Evolutionary conservation across 2,888 invertebrate species (phyloP).

Genomic region (Chloroclysta siterata): DNA sequence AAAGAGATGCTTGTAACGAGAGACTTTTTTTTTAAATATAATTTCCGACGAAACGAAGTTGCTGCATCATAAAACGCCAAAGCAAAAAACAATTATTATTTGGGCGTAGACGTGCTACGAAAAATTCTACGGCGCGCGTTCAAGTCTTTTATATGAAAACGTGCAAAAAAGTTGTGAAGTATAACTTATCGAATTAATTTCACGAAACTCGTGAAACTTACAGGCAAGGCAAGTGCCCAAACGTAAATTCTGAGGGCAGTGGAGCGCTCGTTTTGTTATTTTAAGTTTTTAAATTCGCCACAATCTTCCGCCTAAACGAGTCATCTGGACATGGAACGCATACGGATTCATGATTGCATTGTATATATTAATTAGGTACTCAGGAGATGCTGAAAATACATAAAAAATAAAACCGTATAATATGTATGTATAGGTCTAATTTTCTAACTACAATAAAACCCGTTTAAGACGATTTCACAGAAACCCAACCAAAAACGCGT

Average conservation of each 20-base stretch:
- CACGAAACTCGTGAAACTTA: slow-evolving; percentile 4
- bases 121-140: slow-evolving; percentile 15
- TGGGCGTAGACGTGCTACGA: not conserved
- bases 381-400: too few relatives aligned
- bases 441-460: too few relatives aligned
- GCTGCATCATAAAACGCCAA: not conserved
- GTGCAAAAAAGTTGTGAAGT: not conserved
- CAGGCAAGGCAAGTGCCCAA: not conserved
- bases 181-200: slow-evolving; percentile 11
- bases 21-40: not conserved
- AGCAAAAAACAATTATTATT: not conserved
- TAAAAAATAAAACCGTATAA: too few relatives aligned
- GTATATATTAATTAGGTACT: too few relatives aligned
- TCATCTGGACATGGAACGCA: too few relatives aligned
- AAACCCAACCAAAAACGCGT: too few relatives aligned
- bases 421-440: too few relatives aligned
- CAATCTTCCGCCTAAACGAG: too few relatives aligned
- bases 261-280: slow-evolving; percentile 4
- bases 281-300: too few relatives aligned
- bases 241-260: slow-evolving; percentile 1
- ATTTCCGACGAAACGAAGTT: not conserved
- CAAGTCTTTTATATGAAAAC: slow-evolving; percentile 13
- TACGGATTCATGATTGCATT: too few relatives aligned
- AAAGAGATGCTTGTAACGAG: too few relatives aligned
- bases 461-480: too few relatives aligned